Percentiles rank a stretch among this genome's conserved stretches.
Evolutionary conservation across 2,113 vertebrate genomes (phyloP).

Genomic region (Rutilus rutilus): DNA sequence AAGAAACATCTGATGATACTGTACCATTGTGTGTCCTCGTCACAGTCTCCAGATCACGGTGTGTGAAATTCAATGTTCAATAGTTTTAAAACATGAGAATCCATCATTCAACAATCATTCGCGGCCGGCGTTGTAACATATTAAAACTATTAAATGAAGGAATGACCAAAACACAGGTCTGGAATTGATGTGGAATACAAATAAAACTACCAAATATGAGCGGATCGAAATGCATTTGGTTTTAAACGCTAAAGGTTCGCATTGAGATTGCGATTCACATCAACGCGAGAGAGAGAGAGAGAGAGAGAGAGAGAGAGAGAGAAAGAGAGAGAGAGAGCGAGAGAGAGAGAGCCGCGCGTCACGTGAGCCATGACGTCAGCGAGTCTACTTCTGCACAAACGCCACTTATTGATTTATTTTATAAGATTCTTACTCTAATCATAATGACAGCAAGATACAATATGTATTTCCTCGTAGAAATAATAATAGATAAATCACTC

Average conservation of each 20-base stretch:
- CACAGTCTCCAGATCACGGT: background rate
- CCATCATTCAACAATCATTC: background rate
- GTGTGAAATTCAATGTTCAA: background rate
- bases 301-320: background rate
- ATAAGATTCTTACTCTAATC: background rate
- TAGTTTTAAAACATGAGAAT: background rate
- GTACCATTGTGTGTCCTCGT: slow-evolving; percentile 8
- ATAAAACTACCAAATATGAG: background rate
- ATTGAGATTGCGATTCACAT: background rate
- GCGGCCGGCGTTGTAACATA: background rate
- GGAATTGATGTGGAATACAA: background rate
- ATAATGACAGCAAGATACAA: background rate
- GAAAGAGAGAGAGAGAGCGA: no score
- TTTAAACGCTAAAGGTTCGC: background rate
- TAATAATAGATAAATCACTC: background rate
- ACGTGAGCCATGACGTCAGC: slow-evolving; percentile 17
- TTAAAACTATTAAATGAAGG: background rate
- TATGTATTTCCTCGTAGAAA: background rate
- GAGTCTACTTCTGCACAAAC: background rate
- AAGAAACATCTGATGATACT: background rate
- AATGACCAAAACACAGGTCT: background rate
- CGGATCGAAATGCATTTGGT: background rate
- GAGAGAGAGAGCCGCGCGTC: background rate
- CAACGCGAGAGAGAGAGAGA: background rate
- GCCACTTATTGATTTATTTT: background rate